Base-by-base conservation (phyloP, 2,113 vertebrate genomes). In the Carassius carassius region DNA sequence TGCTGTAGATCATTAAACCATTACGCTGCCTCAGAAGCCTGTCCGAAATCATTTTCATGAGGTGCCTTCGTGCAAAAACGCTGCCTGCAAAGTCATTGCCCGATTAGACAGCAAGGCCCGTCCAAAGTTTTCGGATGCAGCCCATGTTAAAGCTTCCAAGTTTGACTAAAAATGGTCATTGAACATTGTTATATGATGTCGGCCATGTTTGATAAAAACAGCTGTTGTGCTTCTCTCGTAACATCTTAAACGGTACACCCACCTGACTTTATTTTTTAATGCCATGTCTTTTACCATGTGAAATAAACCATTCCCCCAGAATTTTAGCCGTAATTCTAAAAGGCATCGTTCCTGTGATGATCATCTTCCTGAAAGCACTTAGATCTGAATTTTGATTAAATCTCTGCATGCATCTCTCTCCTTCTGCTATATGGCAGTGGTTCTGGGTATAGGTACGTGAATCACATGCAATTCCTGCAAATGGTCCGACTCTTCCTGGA, bases 151-250 rank as follows among this genome's bases (percentile, higher is more conserved):
- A 86, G 62, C 78, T 84, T 83, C 84, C 81, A 87, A 86, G 35
- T 77, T 74, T 54, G 41, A 81, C 85, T 88, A 88, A 90, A 91
- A 89, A 90, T 86, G 86, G 81, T 86, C 85, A 77, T 73, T 82
- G 35, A 44, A 47, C 65, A 29, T 81, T 29, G 83, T 76, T 72
- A 85, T 82, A 47, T 88, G 87, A 90, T 32, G 80, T 87, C 78
- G 83, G n/a, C 44, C 78, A 5, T 29, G 74, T 82, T 79, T 84
- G 89, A 86, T 86, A 87, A 82, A 90, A 92, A 70, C 78, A 83
- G 86, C 87, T 87, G 81, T 81, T 82, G 47, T 37, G 84, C 44
- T 75, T 72, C 60, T 79, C 84, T 85, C 37, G 51, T 77, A 82
- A 86, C 74, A 78, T 74, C 82, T 76, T 67, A 81, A 82, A 56